Conservation (phyloP, 2,797 vertebrate species). For the Synaphobranchus kaupii region DNA sequence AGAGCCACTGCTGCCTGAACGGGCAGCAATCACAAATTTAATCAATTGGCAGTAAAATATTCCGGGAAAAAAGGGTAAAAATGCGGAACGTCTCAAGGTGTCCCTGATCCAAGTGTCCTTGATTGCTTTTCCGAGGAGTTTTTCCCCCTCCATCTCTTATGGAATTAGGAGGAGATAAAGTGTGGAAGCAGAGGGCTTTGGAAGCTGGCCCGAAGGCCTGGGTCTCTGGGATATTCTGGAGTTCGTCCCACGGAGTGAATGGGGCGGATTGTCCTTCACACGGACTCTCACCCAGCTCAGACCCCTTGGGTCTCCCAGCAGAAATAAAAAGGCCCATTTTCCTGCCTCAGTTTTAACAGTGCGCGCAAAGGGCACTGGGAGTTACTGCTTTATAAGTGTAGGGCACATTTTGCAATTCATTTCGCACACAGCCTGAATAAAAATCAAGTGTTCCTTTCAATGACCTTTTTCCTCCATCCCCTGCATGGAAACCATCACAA, state of each 20-base stretch:
- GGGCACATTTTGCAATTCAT: constrained; percentile 4
- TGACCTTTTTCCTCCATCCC: not conserved
- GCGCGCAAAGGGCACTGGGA: constrained; percentile 61
- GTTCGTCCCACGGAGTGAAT: constrained; percentile 31
- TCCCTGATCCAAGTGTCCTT: constrained; percentile 11
- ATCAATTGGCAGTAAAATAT: not conserved
- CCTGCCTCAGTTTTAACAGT: constrained; percentile 57
- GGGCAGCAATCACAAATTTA: not conserved
- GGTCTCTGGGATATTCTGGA: constrained; percentile 11
- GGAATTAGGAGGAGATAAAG: constrained; percentile 12
- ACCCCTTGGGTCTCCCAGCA: constrained; percentile 50
- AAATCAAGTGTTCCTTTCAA: not conserved
- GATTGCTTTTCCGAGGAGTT: not conserved
- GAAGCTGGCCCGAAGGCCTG: constrained; percentile 15
- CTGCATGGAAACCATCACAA: not conserved
- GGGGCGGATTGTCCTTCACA: constrained; percentile 67
- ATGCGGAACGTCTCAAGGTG: not conserved
- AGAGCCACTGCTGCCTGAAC: not conserved
- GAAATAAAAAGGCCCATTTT: constrained; percentile 50
- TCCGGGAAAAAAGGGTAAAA: not conserved
- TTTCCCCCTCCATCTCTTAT: not conserved
- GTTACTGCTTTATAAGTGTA: constrained; percentile 55
- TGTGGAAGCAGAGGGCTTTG: not conserved
- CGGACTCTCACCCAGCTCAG: constrained; percentile 60
- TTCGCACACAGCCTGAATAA: not conserved